Evolutionary conservation across 2,888 invertebrate genomes (phyloP), one percentile per base, ranked within the genome.

Genomic region (Timema podura): DNA sequence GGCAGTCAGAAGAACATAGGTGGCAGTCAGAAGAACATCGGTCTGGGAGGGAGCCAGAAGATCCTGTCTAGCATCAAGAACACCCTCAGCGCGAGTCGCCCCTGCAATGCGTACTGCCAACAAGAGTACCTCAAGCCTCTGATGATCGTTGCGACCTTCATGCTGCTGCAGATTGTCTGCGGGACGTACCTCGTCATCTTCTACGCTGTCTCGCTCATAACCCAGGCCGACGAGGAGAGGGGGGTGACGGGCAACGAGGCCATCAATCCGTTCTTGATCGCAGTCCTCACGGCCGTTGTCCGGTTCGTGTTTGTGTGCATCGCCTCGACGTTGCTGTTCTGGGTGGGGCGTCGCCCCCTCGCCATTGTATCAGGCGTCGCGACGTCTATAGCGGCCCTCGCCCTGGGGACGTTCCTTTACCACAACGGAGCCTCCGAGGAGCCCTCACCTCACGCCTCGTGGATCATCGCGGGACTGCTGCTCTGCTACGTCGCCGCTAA

Each of bases 141-240:
- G 69, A 79, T 89, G 10, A 88, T 92, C 64, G 89, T 91, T 76
- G 89, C 90, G 76, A 82, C 87, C 0, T 91, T 92, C 81, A 89
- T 90, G 78, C 80, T 89, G 75, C 83, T 91, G 73, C 91, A 91
- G 79, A 88, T 90, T 74, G 81, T 89, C 57, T 89, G 91, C 6
- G 92, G 92, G 66, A 91, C 91, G 16, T 92, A 90, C 77, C 84
- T 92, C 13, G 87, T 92, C 70, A 89, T 92, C 69, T 92, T 91
- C 81, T 92, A 92, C 78, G 91, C 91, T 0, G 89, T 91, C 0
- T 89, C 91, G 76, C 89, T 92, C 70, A 84, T 91, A 9, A 65
- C 70, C 9, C 47, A 54, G 9, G 67, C 70, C n/a, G 68, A 71
- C 47, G 65, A 65, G 15, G 68, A 59, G n/a, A 61, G 64, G 30